These are phyloP conservation scores for Lithobates sylvaticus DNA, from an alignment of 2,797 vertebrate species.

Conservation along the genomic window DNA sequence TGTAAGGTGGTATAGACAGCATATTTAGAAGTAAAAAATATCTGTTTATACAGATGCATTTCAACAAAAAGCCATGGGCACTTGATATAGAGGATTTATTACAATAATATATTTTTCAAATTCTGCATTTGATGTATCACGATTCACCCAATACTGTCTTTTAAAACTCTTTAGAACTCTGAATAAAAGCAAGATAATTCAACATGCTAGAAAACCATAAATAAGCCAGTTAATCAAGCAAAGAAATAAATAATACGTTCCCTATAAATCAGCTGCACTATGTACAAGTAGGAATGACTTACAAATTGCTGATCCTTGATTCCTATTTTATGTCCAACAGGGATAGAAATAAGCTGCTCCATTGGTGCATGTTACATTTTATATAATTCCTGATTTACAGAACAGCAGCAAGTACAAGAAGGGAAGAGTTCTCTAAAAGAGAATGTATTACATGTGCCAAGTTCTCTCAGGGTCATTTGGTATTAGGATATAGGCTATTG, in stretches of 20 bases:
- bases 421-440: not conserved
- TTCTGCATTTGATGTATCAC: not conserved
- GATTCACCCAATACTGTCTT: not conserved
- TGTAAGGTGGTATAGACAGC: no score
- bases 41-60: not conserved
- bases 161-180: not conserved
- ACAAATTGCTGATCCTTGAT: slow-evolving; percentile 26
- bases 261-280: slow-evolving; percentile 21
- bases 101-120: no score
- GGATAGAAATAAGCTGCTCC: slow-evolving; percentile 35
- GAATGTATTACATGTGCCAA: slow-evolving; percentile 25
- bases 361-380: slow-evolving; percentile 40
- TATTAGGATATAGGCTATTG: not conserved
- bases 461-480: slow-evolving; percentile 26
- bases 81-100: no score
- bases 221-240: slow-evolving; percentile 27
- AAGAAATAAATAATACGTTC: slow-evolving; percentile 12
- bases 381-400: slow-evolving; percentile 25
- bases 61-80: not conserved
- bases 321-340: slow-evolving; percentile 35
- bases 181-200: not conserved
- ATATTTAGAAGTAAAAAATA: no score
- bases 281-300: slow-evolving; percentile 25
- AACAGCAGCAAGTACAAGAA: slow-evolving; percentile 3
- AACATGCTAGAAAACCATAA: slow-evolving; percentile 23